These are phyloP conservation scores for Bovichtus diacanthus DNA, from an alignment of 2,797 vertebrate genomes.

Conservation along the genomic window DNA sequence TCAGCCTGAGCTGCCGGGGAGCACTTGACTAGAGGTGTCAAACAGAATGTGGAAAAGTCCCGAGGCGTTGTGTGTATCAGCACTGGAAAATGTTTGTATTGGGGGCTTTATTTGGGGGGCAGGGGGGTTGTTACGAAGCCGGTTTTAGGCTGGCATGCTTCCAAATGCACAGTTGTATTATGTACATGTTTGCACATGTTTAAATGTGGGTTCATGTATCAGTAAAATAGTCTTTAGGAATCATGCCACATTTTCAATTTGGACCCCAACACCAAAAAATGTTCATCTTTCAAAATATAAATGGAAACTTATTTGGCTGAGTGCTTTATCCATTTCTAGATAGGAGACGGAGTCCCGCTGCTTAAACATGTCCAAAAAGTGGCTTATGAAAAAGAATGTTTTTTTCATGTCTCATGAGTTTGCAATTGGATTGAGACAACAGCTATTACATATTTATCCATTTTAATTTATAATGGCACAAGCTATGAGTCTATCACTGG, in stretches of 20 bases:
- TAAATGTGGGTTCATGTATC: conserved; percentile 24
- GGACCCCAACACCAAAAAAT: not conserved
- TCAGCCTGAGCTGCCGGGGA: conserved; percentile 81
- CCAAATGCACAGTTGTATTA: conserved; percentile 29
- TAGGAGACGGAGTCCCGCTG: not conserved
- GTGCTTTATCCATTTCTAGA: conserved; percentile 12
- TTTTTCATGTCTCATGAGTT: conserved; percentile 62
- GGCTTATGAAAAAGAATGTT: not conserved
- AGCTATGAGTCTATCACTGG: conserved; percentile 57
- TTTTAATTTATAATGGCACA: conserved; percentile 73
- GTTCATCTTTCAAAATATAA: conserved; percentile 16
- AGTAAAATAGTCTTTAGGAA: conserved; percentile 8
- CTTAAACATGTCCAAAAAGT: conserved; percentile 36
- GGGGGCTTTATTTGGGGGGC: conserved; percentile 29
- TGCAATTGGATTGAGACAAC: conserved; percentile 73
- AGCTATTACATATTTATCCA: conserved; percentile 74
- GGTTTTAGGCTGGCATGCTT: conserved; percentile 23
- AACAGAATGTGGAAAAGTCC: conserved; percentile 85
- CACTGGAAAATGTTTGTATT: conserved; percentile 59
- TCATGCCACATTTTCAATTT: conserved; percentile 32
- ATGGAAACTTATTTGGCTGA: conserved; percentile 33
- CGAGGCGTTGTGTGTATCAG: conserved; percentile 49
- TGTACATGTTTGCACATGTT: conserved; percentile 26
- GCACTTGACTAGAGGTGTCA: conserved; percentile 81
- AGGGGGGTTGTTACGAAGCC: not conserved